Evolutionary conservation across 1,140 invertebrate genomes (phyloP).

Genomic region (Neuroterus valhalla): DNA sequence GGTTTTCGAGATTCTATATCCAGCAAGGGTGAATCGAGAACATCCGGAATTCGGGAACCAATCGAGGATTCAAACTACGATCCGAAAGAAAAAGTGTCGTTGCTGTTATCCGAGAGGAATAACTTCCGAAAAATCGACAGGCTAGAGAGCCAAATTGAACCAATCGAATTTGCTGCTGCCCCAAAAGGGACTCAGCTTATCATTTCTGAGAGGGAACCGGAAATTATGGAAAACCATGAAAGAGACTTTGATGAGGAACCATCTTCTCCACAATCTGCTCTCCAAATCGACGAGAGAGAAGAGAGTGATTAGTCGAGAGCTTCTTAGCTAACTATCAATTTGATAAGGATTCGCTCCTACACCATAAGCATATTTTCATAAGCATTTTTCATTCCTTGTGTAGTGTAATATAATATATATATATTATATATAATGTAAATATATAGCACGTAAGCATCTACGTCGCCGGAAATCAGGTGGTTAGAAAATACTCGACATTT

Average conservation of each 20-base stretch:
- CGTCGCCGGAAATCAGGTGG: slow-evolving; percentile 20
- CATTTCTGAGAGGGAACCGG: neutral
- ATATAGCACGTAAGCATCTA: neutral
- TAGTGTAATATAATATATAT: neutral
- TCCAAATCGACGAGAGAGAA: slow-evolving; percentile 43
- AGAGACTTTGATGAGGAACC: slow-evolving; percentile 38
- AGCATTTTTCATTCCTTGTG: slow-evolving; percentile 26
- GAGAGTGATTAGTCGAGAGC: slow-evolving; percentile 45
- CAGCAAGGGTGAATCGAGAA: slow-evolving; percentile 55
- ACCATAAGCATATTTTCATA: slow-evolving; percentile 23
- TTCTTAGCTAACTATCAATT: slow-evolving; percentile 55
- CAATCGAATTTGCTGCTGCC: neutral
- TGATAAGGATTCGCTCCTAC: slow-evolving; percentile 26
- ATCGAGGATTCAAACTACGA: slow-evolving; percentile 38
- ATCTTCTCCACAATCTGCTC: neutral
- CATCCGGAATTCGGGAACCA: slow-evolving; percentile 30
- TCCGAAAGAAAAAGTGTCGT: slow-evolving; percentile 41
- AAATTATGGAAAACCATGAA: slow-evolving; percentile 34
- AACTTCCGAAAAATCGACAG: slow-evolving; percentile 34
- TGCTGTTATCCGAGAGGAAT: slow-evolving; percentile 35
- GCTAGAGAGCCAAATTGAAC: slow-evolving; percentile 22
- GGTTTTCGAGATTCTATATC: slow-evolving; percentile 53
- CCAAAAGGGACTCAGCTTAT: neutral
- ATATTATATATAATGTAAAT: neutral
- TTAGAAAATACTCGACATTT: neutral